Evolutionary conservation across 1,140 invertebrate species (phyloP).

Genomic region (Camponotus vicinus): DNA sequence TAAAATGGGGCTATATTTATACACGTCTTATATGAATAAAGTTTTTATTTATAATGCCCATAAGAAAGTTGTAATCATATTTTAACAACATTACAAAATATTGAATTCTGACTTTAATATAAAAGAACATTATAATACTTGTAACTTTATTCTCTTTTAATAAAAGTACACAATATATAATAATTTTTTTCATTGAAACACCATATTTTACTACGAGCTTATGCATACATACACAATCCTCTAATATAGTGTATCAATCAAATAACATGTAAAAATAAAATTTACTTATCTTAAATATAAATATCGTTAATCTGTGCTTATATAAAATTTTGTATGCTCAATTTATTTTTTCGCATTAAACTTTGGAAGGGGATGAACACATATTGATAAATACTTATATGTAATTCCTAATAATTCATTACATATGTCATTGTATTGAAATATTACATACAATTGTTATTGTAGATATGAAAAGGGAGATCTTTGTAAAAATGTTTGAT

Average conservation of each 20-base stretch:
- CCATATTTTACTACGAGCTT: not conserved
- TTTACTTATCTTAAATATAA: conserved; percentile 39
- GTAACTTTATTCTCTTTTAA: conserved; percentile 25
- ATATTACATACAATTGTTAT: conserved; percentile 61
- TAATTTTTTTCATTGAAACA: conserved; percentile 19
- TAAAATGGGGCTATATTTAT: conserved; percentile 39
- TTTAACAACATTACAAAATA: conserved; percentile 34
- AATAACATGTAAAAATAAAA: conserved; percentile 51
- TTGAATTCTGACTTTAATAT: conserved; percentile 6
- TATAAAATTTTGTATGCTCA: not conserved
- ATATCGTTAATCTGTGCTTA: conserved; percentile 15
- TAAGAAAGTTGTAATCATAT: conserved; percentile 44
- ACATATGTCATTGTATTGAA: conserved; percentile 54
- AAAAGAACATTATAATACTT: conserved; percentile 16
- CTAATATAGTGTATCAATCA: not conserved
- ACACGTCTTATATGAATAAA: conserved; percentile 66
- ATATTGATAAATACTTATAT: conserved; percentile 18
- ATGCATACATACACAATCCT: not conserved
- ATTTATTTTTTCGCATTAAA: conserved; percentile 9
- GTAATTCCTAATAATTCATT: conserved; percentile 36
- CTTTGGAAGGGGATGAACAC: conserved; percentile 19
- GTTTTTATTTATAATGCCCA: conserved; percentile 56
- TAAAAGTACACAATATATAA: conserved; percentile 19
- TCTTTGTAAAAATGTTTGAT: conserved; percentile 45
- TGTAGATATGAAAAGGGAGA: conserved; percentile 67